Percentiles rank a stretch among this genome's conserved stretches.
These are phyloP conservation scores for Pterostichus madidus DNA, from an alignment of 2,888 invertebrate species.

Conservation along the genomic window DNA sequence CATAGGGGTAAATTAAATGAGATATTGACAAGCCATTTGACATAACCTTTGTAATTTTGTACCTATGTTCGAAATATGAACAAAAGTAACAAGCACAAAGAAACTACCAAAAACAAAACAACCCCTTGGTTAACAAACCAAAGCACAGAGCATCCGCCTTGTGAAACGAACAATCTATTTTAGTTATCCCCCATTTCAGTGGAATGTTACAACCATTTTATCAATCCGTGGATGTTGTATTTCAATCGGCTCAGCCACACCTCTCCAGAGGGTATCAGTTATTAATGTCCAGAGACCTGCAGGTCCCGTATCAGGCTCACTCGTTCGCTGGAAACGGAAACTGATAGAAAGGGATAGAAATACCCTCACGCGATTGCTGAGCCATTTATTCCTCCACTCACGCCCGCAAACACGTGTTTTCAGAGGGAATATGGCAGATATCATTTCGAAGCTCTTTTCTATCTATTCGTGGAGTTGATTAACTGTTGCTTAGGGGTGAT, in stretches of 20 bases:
- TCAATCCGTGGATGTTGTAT: conserved; percentile 65
- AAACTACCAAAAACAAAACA: conserved; percentile 8
- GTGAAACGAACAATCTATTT: conserved; percentile 53
- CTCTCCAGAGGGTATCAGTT: conserved; percentile 64
- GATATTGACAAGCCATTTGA: no score
- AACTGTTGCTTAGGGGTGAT: neutral
- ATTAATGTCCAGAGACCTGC: conserved; percentile 65
- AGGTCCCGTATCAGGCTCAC: conserved; percentile 44
- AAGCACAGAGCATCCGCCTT: conserved; percentile 14
- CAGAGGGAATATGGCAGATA: neutral
- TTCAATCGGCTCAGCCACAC: conserved; percentile 62
- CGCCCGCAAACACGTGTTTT: conserved; percentile 12
- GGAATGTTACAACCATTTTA: conserved; percentile 60
- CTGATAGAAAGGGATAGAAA: conserved; percentile 32
- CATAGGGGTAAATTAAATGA: no score
- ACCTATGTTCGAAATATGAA: no score
- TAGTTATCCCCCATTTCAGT: conserved; percentile 56
- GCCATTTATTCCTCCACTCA: neutral
- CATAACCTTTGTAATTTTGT: no score
- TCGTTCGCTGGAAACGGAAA: conserved; percentile 24
- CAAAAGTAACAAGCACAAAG: neutral
- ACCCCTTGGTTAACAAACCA: neutral
- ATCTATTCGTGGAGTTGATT: neutral
- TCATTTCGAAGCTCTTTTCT: neutral
- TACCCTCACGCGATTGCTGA: neutral